A percentile compares a stretch with the other conserved stretches of the same genome.
These are phyloP conservation scores for Synergus gifuensis DNA, from an alignment of 2,888 invertebrate species.

Conservation along the genomic window DNA sequence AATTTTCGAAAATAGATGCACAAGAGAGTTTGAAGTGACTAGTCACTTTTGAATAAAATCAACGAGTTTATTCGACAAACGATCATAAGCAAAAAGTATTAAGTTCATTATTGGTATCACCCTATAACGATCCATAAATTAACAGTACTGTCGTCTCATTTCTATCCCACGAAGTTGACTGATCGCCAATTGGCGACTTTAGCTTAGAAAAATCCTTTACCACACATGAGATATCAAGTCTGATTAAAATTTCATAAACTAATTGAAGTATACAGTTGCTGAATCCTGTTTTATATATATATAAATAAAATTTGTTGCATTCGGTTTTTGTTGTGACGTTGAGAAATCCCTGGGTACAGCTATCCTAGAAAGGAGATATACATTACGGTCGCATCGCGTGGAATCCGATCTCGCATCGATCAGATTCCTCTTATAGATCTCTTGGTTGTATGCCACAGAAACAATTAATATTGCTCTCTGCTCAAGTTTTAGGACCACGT, in stretches of 20 bases:
- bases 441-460: conserved; percentile 13
- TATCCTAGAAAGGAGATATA: conserved; percentile 40
- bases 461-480: conserved; percentile 29
- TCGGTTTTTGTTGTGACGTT: conserved; percentile 34
- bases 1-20: conserved; percentile 7
- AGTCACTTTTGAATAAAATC: conserved; percentile 7
- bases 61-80: conserved; percentile 5
- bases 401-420: conserved; percentile 39
- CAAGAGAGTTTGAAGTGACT: background rate
- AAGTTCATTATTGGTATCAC: conserved; percentile 12
- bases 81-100: conserved; percentile 17
- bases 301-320: conserved; percentile 39
- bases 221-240: background rate
- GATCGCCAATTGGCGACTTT: conserved; percentile 3
- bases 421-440: conserved; percentile 31
- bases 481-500: conserved; percentile 29
- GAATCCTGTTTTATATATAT: conserved; percentile 33
- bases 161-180: conserved; percentile 18
- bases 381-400: conserved; percentile 28
- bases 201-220: conserved; percentile 6
- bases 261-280: conserved; percentile 22
- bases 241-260: conserved; percentile 29
- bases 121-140: conserved; percentile 34
- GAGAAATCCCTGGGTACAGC: conserved; percentile 37
- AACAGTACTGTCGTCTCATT: conserved; percentile 16